A percentile compares a stretch with the other conserved stretches of the same genome.
phyloP scores from a whole-genome alignment of 2,888 invertebrate genomes.

The Mythimna albipuncta region DNA sequence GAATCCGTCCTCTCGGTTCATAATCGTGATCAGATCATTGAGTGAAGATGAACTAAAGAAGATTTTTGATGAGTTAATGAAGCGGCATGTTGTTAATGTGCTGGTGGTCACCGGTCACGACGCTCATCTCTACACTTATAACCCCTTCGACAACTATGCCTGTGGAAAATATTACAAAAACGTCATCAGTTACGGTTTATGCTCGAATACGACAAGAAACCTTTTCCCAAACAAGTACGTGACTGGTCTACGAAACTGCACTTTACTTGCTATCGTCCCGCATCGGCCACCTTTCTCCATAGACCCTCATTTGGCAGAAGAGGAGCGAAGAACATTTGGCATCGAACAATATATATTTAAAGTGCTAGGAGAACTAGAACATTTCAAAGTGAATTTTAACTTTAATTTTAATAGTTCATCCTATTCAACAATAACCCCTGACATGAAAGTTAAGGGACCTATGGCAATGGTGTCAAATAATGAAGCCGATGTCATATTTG shows the following conservation, averaged over 20 bases:
- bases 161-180: conserved; percentile 75
- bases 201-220: conserved; percentile 53
- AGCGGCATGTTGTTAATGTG: conserved; percentile 67
- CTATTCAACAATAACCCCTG: conserved; percentile 11
- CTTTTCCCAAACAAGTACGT: conserved; percentile 69
- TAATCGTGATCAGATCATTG: conserved; percentile 67
- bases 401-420: conserved; percentile 9
- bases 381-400: conserved; percentile 40
- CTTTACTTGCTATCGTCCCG: conserved; percentile 65
- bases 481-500: conserved; percentile 46
- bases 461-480: conserved; percentile 41
- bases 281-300: conserved; percentile 46
- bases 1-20: conserved; percentile 71
- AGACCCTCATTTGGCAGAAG: conserved; percentile 34
- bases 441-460: conserved; percentile 37
- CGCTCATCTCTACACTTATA: conserved; percentile 74
- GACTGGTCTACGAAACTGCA: conserved; percentile 74
- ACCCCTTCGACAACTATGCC: conserved; percentile 76
- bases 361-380: conserved; percentile 41
- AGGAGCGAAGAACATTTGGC: conserved; percentile 24
- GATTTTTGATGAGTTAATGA: conserved; percentile 73
- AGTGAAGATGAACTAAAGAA: conserved; percentile 44
- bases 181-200: conserved; percentile 73
- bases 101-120: conserved; percentile 69
- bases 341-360: conserved; percentile 47